These are phyloP conservation scores for Alloplasta piceator DNA, from an alignment of 2,888 invertebrate species.

Conservation along the genomic window DNA sequence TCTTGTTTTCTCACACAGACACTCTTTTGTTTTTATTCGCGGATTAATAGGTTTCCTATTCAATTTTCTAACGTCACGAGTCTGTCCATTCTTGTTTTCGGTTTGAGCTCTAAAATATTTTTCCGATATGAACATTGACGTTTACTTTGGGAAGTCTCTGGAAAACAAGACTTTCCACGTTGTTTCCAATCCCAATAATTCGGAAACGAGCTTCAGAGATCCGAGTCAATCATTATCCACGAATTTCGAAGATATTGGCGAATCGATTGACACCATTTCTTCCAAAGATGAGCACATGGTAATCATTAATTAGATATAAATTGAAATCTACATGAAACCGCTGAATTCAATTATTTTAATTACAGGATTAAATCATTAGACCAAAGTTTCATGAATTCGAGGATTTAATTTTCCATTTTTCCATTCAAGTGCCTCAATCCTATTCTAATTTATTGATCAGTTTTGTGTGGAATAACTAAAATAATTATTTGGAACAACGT, in stretches of 20 bases:
- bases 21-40: background rate
- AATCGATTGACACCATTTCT: background rate
- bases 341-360: no score
- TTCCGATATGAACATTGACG: background rate
- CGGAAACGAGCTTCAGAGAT: slow-evolving; percentile 3
- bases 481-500: background rate
- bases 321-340: no score
- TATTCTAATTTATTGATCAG: no score
- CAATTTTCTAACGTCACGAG: background rate
- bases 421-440: no score
- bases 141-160: background rate
- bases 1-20: background rate
- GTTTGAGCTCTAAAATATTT: background rate
- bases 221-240: background rate
- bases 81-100: background rate
- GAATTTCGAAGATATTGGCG: background rate
- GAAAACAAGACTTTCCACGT: background rate
- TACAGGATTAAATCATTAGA: no score
- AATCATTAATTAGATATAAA: background rate
- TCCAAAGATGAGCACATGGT: background rate
- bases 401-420: no score
- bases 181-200: background rate
- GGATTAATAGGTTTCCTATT: background rate
- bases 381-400: no score
- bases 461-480: no score